Percentiles rank a stretch among this genome's conserved stretches.
These are phyloP conservation scores for Arctia plantaginis DNA, from an alignment of 2,888 invertebrate species.

Conservation along the genomic window DNA sequence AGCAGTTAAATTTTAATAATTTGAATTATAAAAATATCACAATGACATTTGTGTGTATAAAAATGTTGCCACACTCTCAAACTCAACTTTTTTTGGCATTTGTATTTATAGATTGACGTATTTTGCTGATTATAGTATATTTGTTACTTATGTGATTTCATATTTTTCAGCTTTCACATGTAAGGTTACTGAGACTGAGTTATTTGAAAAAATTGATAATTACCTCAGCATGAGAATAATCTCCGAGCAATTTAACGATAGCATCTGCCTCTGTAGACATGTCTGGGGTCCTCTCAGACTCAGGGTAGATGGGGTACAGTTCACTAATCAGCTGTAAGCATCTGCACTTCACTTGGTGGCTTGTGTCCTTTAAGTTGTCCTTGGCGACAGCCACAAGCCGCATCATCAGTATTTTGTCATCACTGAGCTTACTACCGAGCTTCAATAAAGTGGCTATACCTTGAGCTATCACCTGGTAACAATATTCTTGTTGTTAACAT, in stretches of 20 bases:
- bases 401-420: slow-evolving; percentile 87
- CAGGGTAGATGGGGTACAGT: slow-evolving; percentile 87
- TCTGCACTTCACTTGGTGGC: slow-evolving; percentile 92
- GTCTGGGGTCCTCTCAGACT: slow-evolving; percentile 76
- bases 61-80: no score
- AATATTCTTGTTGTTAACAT: not conserved
- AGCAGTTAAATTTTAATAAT: not conserved
- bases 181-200: not conserved
- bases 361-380: slow-evolving; percentile 90
- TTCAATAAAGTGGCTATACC: slow-evolving; percentile 90
- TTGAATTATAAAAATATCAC: not conserved
- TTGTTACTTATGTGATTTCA: no score
- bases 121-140: not conserved
- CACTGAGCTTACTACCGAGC: slow-evolving; percentile 88
- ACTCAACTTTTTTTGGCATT: no score
- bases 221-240: slow-evolving; percentile 92
- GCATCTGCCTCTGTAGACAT: slow-evolving; percentile 86
- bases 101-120: not conserved
- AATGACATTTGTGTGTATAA: not conserved
- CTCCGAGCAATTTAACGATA: slow-evolving; percentile 91
- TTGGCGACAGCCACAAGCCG: slow-evolving; percentile 88
- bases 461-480: slow-evolving; percentile 88
- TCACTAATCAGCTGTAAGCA: slow-evolving; percentile 93
- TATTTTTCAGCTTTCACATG: no score
- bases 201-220: slow-evolving; percentile 5